Conservation (phyloP, 1,140 invertebrate species). For the Conus ventricosus region DNA sequence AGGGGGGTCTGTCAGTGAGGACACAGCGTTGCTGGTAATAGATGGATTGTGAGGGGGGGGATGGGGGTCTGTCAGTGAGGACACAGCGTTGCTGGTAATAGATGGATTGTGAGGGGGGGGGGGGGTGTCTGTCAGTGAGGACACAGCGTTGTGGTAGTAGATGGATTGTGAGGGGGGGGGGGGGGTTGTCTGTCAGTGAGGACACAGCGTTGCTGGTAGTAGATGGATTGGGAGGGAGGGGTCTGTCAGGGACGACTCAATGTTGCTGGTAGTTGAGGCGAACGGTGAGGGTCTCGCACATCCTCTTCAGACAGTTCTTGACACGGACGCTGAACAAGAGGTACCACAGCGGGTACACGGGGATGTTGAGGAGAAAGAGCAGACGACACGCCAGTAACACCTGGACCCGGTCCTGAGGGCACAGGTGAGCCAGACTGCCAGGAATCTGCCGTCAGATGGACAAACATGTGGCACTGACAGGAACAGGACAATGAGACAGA, state of each 20-base stretch:
- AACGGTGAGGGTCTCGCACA: constrained; percentile 51
- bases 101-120: too few species aligned
- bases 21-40: too few species aligned
- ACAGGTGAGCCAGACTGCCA: constrained; percentile 36
- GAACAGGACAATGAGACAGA: neutral
- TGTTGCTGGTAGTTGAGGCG: constrained; percentile 1
- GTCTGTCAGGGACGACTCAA: neutral
- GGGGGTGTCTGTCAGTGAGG: too few species aligned
- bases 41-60: too few species aligned
- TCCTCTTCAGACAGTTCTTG: constrained; percentile 55
- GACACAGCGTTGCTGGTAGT: too few species aligned
- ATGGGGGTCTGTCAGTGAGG: too few species aligned
- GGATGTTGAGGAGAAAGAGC: constrained; percentile 61
- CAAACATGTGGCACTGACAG: neutral
- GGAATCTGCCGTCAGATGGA: constrained; percentile 40
- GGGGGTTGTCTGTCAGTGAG: too few species aligned
- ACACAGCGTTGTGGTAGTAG: too few species aligned
- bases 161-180: too few species aligned
- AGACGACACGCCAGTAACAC: constrained; percentile 52
- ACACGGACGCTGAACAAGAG: constrained; percentile 63
- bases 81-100: too few species aligned
- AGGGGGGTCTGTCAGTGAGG: too few species aligned
- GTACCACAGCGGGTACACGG: constrained; percentile 65
- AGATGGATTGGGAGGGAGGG: too few species aligned
- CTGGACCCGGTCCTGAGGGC: constrained; percentile 36